Evolutionary conservation across 30 jellyfish, hydroid and myxozoan genomes (phyloP), one percentile per base, ranked within the genome.

Genomic region (Turritopsis dohrnii): DNA sequence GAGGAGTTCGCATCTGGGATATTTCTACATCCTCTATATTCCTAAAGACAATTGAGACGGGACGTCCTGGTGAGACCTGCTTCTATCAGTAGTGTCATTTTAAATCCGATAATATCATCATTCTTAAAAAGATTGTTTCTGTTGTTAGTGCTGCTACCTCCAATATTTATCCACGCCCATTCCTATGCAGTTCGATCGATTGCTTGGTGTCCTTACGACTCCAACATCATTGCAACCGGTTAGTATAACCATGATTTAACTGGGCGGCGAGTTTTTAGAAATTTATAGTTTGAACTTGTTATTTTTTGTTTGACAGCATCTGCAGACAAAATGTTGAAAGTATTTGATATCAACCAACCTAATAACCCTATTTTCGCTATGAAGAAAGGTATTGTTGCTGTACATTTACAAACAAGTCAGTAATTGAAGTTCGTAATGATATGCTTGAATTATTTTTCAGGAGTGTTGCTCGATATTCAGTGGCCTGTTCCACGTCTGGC

Each of bases 1-100:
- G 96, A 1, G 29, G 88, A 8, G 53, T 89, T 16, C 71, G 96
- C 72, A 84, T 89, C 29, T 89, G 96, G 96, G 83, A 89, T 60
- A 23, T 89, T 29, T 24, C 52, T 21, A 21, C 76, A 71, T 52
- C 54, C 65, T 89, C 96, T 18, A 65, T 25, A 26, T 65, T 89
- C 28, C 89, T 89, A 29, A 30, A 26, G 53, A 24, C 18, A 18
- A 13, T 1, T 0, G 85, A 77, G 26, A 60, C 19, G 20, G 85
- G 85, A 30, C 0, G 71, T 19, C 73, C 71, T 13, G 85, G 85
- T 77, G 22, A 69, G 77, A 7, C 17, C 8, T 25, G 9, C 1
- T 69, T 7, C 28, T 23, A 8, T 23, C 41, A 19, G 17, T n/a
- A 69, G 16, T n/a, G 30, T n/a, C 16, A 8, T 21, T n/a, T 1